A percentile compares a stretch with the other conserved stretches of the same genome.
Conservation (phyloP, 2,797 vertebrate species). For the Poeciliopsis turneri region DNA sequence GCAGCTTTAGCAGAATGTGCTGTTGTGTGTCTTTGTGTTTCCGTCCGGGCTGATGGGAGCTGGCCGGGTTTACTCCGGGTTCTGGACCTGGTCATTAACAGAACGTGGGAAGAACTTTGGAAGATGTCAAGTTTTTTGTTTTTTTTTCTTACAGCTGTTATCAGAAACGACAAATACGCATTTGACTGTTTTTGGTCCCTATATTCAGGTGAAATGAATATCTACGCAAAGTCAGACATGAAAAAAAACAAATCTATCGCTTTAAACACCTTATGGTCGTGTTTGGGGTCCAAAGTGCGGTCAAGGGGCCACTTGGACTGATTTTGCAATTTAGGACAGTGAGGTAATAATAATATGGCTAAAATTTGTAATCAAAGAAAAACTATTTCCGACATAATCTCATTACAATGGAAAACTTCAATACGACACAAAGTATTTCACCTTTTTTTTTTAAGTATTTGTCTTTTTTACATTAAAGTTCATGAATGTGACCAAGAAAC, state of each 20-base stretch:
- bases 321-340: too few species aligned
- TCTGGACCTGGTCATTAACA: slow-evolving; percentile 2
- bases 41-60: background rate
- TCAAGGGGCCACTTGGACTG: too few species aligned
- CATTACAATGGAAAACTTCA: too few species aligned
- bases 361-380: too few species aligned
- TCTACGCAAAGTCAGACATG: background rate
- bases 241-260: background rate
- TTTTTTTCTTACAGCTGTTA: background rate
- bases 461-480: background rate
- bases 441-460: too few species aligned
- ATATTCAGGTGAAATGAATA: background rate
- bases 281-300: too few species aligned
- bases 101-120: slow-evolving; percentile 1
- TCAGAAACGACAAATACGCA: background rate
- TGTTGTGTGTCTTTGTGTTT: slow-evolving; percentile 8
- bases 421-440: too few species aligned
- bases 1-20: slow-evolving; percentile 1
- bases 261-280: background rate
- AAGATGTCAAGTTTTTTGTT: background rate
- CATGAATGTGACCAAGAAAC: background rate
- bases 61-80: background rate
- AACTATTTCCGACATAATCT: too few species aligned
- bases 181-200: background rate
- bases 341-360: too few species aligned